A percentile compares a stretch with the other conserved stretches of the same genome.
These are phyloP conservation scores for Linnaemya tessellans DNA, from an alignment of 2,888 invertebrate genomes.

Conservation along the genomic window DNA sequence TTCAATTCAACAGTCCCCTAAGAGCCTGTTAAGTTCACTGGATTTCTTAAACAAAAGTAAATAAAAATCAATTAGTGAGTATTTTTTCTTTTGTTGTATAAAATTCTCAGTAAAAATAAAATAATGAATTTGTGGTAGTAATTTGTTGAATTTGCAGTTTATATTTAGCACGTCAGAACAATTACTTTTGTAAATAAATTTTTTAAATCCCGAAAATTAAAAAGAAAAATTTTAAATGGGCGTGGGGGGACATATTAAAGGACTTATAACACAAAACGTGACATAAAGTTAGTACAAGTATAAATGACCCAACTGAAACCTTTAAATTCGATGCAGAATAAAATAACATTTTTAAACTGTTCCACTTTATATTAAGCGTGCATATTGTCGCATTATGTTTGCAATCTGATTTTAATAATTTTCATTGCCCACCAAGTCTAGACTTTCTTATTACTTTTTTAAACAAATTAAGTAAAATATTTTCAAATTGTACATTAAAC, in stretches of 20 bases:
- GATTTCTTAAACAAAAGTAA: background rate
- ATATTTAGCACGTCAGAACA: no score
- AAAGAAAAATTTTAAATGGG: no score
- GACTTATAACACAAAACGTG: no score
- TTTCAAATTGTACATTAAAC: conserved; percentile 29
- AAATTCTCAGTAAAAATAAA: background rate
- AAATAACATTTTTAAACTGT: no score
- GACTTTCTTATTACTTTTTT: conserved; percentile 27
- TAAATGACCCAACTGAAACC: no score
- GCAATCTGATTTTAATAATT: background rate
- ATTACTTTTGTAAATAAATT: no score
- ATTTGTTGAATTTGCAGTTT: no score
- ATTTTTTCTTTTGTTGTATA: background rate
- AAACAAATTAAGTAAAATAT: conserved; percentile 23
- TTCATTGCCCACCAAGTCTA: conserved; percentile 25
- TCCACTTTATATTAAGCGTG: background rate
- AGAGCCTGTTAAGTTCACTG: background rate
- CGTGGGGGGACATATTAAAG: no score
- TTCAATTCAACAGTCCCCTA: background rate
- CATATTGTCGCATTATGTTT: background rate
- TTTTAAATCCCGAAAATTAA: no score
- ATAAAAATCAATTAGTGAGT: conserved; percentile 29
- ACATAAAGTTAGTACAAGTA: no score
- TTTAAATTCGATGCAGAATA: no score
- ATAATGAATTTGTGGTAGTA: background rate